phyloP scores from a whole-genome alignment of 2,113 vertebrate genomes.

The Catharus bicknelli region DNA sequence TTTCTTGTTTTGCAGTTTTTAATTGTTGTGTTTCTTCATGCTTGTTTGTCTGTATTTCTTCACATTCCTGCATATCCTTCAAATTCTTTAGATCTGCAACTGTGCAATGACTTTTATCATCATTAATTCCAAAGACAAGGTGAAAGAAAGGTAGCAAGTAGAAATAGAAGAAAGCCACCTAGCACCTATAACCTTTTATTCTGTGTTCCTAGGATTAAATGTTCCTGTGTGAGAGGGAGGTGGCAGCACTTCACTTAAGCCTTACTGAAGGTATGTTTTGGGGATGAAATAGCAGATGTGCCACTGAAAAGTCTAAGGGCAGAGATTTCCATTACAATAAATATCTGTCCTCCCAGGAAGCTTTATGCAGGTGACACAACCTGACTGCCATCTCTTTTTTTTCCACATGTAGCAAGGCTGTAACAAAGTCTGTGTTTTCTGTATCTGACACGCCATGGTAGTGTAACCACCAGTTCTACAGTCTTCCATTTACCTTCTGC shows the following conservation, averaged over 20 bases:
- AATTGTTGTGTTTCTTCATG: background rate
- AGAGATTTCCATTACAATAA: background rate
- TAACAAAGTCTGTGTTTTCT: background rate
- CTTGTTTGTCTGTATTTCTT: background rate
- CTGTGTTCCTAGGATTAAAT: background rate
- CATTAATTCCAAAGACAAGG: constrained; percentile 37
- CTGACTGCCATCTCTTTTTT: background rate
- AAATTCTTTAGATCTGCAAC: constrained; percentile 19
- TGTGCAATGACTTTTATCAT: constrained; percentile 20
- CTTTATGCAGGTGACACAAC: background rate
- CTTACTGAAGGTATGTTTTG: background rate
- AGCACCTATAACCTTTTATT: background rate
- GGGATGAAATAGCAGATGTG: background rate
- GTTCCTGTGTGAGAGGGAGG: background rate
- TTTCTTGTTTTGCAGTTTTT: background rate
- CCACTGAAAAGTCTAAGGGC: background rate
- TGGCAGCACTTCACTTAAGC: background rate
- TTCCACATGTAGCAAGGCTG: background rate
- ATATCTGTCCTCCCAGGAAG: background rate
- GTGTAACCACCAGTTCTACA: background rate
- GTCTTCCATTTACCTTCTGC: background rate
- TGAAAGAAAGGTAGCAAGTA: constrained; percentile 6
- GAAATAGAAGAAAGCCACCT: background rate
- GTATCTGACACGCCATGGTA: background rate
- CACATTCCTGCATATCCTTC: background rate